Evolutionary conservation across 2,888 invertebrate species (phyloP).

Genomic region (Caenorhabditis doughertyi): DNA sequence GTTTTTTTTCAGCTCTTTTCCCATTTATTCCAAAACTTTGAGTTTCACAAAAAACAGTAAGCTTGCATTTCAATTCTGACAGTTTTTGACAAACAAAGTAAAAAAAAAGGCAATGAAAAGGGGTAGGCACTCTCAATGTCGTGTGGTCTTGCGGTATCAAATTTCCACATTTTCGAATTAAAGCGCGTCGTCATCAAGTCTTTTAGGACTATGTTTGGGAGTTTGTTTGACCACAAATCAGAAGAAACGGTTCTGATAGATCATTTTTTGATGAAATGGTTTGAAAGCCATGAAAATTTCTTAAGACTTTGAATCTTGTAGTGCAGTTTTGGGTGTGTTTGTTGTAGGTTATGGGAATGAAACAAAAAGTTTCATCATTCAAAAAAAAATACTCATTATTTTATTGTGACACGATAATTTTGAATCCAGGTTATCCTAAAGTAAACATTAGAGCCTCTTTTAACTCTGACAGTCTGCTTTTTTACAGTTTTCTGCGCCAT

Average conservation of each 20-base stretch:
- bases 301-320: background rate
- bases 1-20: conserved; percentile 31
- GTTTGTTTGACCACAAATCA: conserved; percentile 45
- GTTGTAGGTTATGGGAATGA: no score
- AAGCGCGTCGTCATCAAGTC: conserved; percentile 32
- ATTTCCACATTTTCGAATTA: conserved; percentile 53
- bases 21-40: background rate
- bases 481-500: no score
- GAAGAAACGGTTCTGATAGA: conserved; percentile 18
- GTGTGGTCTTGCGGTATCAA: conserved; percentile 43
- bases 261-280: background rate
- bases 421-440: no score
- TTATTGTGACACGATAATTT: no score
- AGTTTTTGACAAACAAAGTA: conserved; percentile 38
- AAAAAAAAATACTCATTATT: no score
- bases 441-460: no score
- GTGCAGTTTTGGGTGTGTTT: no score
- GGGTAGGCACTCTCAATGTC: conserved; percentile 29
- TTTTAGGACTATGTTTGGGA: conserved; percentile 21
- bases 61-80: conserved; percentile 25
- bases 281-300: background rate
- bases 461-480: no score
- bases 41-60: background rate
- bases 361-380: no score
- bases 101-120: conserved; percentile 22